These are phyloP conservation scores for Schizopygopsis pylzovi DNA, from an alignment of 2,797 vertebrate genomes.

Conservation along the genomic window DNA sequence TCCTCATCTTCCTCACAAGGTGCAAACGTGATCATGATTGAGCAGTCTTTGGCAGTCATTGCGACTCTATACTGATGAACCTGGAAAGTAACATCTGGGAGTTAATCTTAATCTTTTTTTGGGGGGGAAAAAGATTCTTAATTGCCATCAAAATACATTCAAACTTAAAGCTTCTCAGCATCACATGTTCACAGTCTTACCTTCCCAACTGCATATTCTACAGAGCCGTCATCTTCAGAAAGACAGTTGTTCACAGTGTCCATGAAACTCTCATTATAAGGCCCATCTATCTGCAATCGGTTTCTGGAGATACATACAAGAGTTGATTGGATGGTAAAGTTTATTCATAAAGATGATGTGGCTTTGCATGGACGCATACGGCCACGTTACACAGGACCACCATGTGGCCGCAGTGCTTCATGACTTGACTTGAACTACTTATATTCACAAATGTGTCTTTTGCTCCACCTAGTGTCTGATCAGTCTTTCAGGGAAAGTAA, in stretches of 20 bases:
- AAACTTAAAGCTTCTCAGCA: neutral
- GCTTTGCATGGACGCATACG: neutral
- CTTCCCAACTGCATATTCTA: slow-evolving; percentile 90
- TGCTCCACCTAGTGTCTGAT: slow-evolving; percentile 53
- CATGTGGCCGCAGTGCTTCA: neutral
- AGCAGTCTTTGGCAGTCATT: slow-evolving; percentile 98
- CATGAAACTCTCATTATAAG: slow-evolving; percentile 89
- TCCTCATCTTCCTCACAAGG: slow-evolving; percentile 86
- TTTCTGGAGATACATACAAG: slow-evolving; percentile 72
- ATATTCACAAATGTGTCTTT: slow-evolving; percentile 25
- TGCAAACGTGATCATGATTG: slow-evolving; percentile 92
- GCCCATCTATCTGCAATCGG: slow-evolving; percentile 90
- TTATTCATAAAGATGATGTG: neutral
- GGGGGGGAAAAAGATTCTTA: neutral
- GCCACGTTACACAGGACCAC: neutral
- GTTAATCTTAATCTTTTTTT: neutral
- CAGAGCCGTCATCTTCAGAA: slow-evolving; percentile 87
- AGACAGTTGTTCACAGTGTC: slow-evolving; percentile 90
- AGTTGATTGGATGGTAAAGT: neutral
- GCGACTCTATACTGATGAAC: slow-evolving; percentile 94
- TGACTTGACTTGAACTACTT: neutral
- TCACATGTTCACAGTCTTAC: slow-evolving; percentile 68
- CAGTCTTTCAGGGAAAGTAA: neutral
- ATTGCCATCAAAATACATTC: neutral
- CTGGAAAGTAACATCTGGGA: slow-evolving; percentile 67